These are phyloP conservation scores for Periophthalmus magnuspinnatus DNA, from an alignment of 2,797 vertebrate genomes.

Conservation along the genomic window DNA sequence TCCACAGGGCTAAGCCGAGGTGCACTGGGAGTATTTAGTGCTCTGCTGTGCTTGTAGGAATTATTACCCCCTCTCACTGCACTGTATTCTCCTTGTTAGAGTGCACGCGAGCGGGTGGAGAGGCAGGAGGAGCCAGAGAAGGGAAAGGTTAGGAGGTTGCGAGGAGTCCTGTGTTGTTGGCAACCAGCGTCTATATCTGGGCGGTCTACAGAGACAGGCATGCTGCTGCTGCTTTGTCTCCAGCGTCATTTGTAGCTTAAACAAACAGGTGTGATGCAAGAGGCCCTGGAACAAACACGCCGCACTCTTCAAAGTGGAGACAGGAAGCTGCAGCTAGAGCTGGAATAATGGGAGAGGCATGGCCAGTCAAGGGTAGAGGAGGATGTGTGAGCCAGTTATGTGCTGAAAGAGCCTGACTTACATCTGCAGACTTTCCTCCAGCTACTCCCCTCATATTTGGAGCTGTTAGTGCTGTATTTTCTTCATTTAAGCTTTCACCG, in stretches of 20 bases:
- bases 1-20: slow-evolving; percentile 53
- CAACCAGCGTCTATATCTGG: slow-evolving; percentile 63
- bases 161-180: slow-evolving; percentile 70
- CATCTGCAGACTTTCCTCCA: slow-evolving; percentile 32
- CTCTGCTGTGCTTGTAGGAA: slow-evolving; percentile 66
- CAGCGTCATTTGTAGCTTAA: slow-evolving; percentile 78
- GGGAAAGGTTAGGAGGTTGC: slow-evolving; percentile 49
- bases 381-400: slow-evolving; percentile 20
- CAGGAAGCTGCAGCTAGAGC: slow-evolving; percentile 52
- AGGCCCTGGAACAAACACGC: slow-evolving; percentile 75
- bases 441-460: slow-evolving; percentile 40
- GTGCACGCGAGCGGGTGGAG: slow-evolving; percentile 22
- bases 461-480: slow-evolving; percentile 42
- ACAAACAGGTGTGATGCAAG: slow-evolving; percentile 81
- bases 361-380: slow-evolving; percentile 52
- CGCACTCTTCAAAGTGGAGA: slow-evolving; percentile 65
- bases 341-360: slow-evolving; percentile 59
- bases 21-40: slow-evolving; percentile 67
- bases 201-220: slow-evolving; percentile 64
- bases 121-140: slow-evolving; percentile 28
- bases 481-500: slow-evolving; percentile 61
- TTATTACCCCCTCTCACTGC: slow-evolving; percentile 57
- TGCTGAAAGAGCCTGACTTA: slow-evolving; percentile 35
- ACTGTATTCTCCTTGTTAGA: slow-evolving; percentile 54
- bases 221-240: slow-evolving; percentile 63